Evolutionary conservation across 2,797 vertebrate genomes (phyloP).

Genomic region (Fringilla coelebs): DNA sequence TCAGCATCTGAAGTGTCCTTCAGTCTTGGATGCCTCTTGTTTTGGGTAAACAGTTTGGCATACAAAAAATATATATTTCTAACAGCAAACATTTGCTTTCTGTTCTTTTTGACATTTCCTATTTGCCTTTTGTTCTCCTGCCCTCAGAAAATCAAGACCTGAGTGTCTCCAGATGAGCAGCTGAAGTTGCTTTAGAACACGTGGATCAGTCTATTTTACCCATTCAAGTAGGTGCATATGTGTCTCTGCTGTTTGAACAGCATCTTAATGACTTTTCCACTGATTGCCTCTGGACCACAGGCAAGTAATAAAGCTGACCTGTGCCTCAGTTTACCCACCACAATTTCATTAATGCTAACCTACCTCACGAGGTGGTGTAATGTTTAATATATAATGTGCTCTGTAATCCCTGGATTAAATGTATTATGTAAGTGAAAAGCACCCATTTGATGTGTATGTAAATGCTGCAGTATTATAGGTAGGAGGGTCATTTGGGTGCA

Average conservation of each 20-base stretch:
- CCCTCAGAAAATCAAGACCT: neutral
- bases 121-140: constrained; percentile 29
- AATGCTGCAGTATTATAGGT: constrained; percentile 49
- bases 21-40: neutral
- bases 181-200: neutral
- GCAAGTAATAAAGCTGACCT: constrained; percentile 14
- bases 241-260: neutral
- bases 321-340: constrained; percentile 62
- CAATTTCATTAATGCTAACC: constrained; percentile 41
- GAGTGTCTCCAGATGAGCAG: neutral
- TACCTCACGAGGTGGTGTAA: constrained; percentile 40
- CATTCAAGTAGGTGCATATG: neutral
- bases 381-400: constrained; percentile 52
- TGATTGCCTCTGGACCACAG: constrained; percentile 14
- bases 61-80: neutral
- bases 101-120: neutral
- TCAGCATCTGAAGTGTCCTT: neutral
- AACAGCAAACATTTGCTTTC: neutral
- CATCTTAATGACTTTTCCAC: neutral
- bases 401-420: constrained; percentile 63
- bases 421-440: constrained; percentile 59
- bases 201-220: neutral
- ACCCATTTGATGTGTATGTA: constrained; percentile 60
- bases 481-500: constrained; percentile 53
- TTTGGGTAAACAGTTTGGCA: neutral